Base-by-base conservation (phyloP, 2,797 vertebrate species). In the Tamandua tetradactyla region DNA sequence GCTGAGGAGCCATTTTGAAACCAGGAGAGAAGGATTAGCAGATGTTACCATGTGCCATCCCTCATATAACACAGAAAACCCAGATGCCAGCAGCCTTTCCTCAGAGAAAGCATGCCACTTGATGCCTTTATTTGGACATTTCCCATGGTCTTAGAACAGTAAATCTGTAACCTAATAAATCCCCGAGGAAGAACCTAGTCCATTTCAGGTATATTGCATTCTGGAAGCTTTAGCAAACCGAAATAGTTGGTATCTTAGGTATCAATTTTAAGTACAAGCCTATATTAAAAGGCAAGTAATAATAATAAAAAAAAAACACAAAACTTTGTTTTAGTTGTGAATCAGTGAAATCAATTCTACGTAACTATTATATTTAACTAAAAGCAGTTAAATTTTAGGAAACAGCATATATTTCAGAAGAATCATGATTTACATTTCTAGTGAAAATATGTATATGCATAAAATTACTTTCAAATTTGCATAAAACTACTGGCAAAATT, bases 391-490 rank as follows among this genome's bases (percentile, higher is more conserved):
- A 42, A 3, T 61, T 91, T 71, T 87, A 81, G 23, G 81, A 86
- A 82, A 78, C 72, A 89, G 30, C 25, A 49, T 0, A 14, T 57
- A 80, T 79, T 80, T 94, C 74, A 68, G n/a, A 82, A 52, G 92
- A 18, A 35, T 35, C 4, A 55, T 47, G 8, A 10, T 44, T 88
- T 62, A 52, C 25, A 82, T 93, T 78, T 68, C 57, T 68, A 91
- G 61, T 42, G 23, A 88, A 94, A 47, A 11, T 40, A 0, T 61
- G 47, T 84, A 20, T 52, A 79, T n/a, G 35, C 74, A 1, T 59
- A 57, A 42, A 84, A 90, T 59, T 92, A 22, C 30, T 87, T 78
- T 96, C 37, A 85, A 68, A 68, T 91, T 84, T 76, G 5, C 15
- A 49, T 23, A 76, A 22, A 64, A 64, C 9, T 92, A 40, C 23